A percentile compares a stretch with the other conserved stretches of the same genome.
phyloP scores from a whole-genome alignment of 1,140 invertebrate species.

The Dendrolimus kikuchii region DNA sequence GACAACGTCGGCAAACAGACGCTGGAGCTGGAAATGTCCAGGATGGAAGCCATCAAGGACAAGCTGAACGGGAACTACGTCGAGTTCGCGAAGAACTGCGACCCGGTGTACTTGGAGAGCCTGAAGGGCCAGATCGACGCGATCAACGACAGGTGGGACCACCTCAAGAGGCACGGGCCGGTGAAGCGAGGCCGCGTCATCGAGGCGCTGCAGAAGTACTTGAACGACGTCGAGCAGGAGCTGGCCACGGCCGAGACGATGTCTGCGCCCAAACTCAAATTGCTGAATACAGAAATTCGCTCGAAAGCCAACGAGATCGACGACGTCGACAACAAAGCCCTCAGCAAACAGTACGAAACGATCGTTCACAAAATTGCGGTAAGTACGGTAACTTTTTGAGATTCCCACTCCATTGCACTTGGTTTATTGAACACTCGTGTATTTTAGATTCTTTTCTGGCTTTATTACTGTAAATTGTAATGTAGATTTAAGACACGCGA shows the following conservation, averaged over 20 bases:
- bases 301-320: conserved; percentile 26
- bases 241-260: conserved; percentile 27
- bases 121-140: conserved; percentile 75
- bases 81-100: conserved; percentile 77
- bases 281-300: conserved; percentile 31
- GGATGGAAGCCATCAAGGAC: conserved; percentile 75
- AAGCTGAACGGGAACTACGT: conserved; percentile 76
- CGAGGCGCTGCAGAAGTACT: conserved; percentile 23
- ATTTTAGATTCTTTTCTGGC: too few species aligned
- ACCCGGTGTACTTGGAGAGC: conserved; percentile 76
- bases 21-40: conserved; percentile 77
- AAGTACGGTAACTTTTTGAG: conserved; percentile 12
- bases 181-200: conserved; percentile 9
- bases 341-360: conserved; percentile 32
- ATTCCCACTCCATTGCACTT: too few species aligned
- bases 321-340: conserved; percentile 23
- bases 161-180: conserved; percentile 31
- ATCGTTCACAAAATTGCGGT: conserved; percentile 49
- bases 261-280: conserved; percentile 28
- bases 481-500: too few species aligned
- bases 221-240: conserved; percentile 34
- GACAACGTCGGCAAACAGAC: conserved; percentile 68
- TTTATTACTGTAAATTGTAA: too few species aligned
- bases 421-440: too few species aligned
- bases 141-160: conserved; percentile 53